Base-by-base conservation (phyloP, 2,888 invertebrate species). In the Lissonota sp. region DNA sequence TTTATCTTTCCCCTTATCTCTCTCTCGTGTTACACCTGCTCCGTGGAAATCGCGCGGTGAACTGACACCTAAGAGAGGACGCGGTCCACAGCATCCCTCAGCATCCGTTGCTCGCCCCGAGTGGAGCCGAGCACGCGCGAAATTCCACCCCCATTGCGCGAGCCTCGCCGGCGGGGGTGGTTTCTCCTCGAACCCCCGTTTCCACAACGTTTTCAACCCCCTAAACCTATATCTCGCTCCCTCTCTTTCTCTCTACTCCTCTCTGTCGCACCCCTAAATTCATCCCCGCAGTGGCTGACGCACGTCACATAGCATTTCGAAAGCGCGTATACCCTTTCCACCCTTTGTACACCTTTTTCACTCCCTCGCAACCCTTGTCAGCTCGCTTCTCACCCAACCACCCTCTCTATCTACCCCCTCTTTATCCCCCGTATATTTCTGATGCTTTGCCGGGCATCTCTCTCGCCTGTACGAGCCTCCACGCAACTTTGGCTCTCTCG, bases 31-130 rank as follows among this genome's bases (percentile, higher is more conserved):
- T 86, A 86, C 88, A 90, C 90, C 88, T 90, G 87, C 90, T 84
- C 86, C 87, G 87, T 87, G 87, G 87, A 88, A 89, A 89, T 91
- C 91, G 91, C 92, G 92, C 91, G 91, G 89, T 88, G 90, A 90
- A 92, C 92, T 92, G 90, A 90, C 89, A 91, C 88, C 88, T 88
- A 86, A 74, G 87, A 87, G 79, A 77, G 87, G 88, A 87, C 87
- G 87, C 88, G 91, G 88, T 90, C 89, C 91, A 90, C 88, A 88
- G 87, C 81, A 81, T 87, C 90, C 88, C 89, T 89, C 91, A 91
- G 92, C 91, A 90, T 91, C 91, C 89, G 70, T 63, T 62, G 62
- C 71, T 58, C 72, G 69, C 77, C 26, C 26, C 79, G 90, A 88
- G 87, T 87, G 86, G 87, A 90, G 87, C 88, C 86, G 89, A 88